A percentile compares a stretch with the other conserved stretches of the same genome.
Conservation (phyloP, 1,140 invertebrate genomes). For the Harlomillsia oculata region DNA sequence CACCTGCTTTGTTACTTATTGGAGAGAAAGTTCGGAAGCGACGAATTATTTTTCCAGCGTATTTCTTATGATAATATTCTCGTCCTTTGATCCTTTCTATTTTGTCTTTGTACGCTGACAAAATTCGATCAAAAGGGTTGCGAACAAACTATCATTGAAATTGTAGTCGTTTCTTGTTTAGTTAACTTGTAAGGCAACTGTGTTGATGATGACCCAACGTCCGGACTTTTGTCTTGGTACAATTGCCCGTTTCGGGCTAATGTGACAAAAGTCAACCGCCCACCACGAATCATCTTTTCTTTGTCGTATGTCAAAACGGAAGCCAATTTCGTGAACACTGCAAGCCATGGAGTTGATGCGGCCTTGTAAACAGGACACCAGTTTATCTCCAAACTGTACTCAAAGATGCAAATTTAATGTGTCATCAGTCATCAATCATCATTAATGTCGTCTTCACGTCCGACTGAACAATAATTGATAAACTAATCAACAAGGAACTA, state of each 20-base stretch:
- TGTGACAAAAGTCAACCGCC: slow-evolving; percentile 22
- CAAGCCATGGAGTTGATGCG: slow-evolving; percentile 75
- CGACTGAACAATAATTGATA: too few species aligned
- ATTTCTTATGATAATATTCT: slow-evolving; percentile 21
- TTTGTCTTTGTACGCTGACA: slow-evolving; percentile 46
- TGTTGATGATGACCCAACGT: too few species aligned
- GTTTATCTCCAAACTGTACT: too few species aligned
- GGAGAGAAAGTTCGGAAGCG: too few species aligned
- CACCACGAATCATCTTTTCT: slow-evolving; percentile 19
- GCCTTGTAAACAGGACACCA: slow-evolving; percentile 76
- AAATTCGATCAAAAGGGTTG: slow-evolving; percentile 46
- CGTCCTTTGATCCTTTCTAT: slow-evolving; percentile 40
- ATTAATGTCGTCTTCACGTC: too few species aligned
- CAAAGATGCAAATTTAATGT: too few species aligned
- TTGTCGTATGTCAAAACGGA: slow-evolving; percentile 6
- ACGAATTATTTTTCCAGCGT: slow-evolving; percentile 8
- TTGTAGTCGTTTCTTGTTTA: too few species aligned
- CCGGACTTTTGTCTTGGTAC: background rate
- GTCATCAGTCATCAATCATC: too few species aligned
- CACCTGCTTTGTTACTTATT: too few species aligned
- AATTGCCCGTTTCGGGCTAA: slow-evolving; percentile 17
- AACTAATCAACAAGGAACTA: too few species aligned
- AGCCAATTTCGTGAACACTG: slow-evolving; percentile 15
- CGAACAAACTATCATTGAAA: slow-evolving; percentile 42
- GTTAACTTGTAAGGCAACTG: too few species aligned